Evolutionary conservation across 2,113 vertebrate species (phyloP).

Genomic region (Pungitius pungitius): DNA sequence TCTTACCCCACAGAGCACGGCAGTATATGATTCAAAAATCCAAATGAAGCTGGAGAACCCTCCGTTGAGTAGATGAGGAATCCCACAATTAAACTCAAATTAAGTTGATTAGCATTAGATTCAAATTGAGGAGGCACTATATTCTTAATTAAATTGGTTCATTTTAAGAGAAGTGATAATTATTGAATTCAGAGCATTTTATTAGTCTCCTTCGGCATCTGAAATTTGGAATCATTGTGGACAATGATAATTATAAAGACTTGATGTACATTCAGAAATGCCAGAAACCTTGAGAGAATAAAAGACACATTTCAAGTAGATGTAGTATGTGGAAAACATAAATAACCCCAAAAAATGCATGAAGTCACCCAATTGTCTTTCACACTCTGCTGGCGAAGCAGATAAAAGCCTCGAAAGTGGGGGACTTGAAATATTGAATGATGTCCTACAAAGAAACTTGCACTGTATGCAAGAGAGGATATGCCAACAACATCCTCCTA

Average conservation of each 20-base stretch:
- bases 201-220: neutral
- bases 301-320: neutral
- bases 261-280: conserved; percentile 11
- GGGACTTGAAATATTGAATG: neutral
- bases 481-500: conserved; percentile 2
- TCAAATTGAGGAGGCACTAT: neutral
- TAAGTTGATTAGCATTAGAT: neutral
- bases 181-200: neutral
- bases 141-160: neutral
- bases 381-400: neutral
- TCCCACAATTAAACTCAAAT: neutral
- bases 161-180: neutral
- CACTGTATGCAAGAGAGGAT: neutral
- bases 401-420: neutral
- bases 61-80: neutral
- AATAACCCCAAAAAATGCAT: neutral
- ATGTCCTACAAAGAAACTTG: neutral
- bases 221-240: conserved; percentile 8
- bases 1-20: neutral
- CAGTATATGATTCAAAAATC: neutral
- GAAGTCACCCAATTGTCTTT: conserved; percentile 1
- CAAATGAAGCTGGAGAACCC: neutral
- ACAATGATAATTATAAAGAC: neutral
- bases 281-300: neutral
- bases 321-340: neutral